These are phyloP conservation scores for Neoarius graeffei DNA, from an alignment of 2,113 vertebrate species.

Conservation along the genomic window DNA sequence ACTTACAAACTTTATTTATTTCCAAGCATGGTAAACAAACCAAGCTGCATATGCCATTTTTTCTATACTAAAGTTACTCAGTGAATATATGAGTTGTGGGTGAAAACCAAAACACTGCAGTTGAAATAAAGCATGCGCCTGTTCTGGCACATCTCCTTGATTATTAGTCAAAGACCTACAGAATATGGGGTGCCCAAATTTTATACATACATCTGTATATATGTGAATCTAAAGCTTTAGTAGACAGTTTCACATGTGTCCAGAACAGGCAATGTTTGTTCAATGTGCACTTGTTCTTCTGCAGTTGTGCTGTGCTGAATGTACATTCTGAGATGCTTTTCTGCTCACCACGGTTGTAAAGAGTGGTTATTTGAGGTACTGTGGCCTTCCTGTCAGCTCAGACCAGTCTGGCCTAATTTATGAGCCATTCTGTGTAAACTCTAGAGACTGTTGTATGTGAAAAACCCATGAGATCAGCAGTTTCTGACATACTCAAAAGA, in stretches of 20 bases:
- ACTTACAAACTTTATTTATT: no score
- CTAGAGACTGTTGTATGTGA: not conserved
- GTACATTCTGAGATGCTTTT: not conserved
- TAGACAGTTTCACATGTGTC: not conserved
- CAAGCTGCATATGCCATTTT: no score
- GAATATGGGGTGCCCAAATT: not conserved
- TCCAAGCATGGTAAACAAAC: no score
- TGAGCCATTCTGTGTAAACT: not conserved
- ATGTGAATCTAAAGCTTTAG: not conserved
- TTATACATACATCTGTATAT: not conserved
- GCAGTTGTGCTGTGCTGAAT: not conserved
- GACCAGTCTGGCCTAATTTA: not conserved
- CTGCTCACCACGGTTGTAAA: not conserved
- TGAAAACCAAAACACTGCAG: no score
- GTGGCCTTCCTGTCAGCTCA: not conserved
- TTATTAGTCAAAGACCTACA: not conserved
- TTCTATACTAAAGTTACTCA: no score
- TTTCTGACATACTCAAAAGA: not conserved
- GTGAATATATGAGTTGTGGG: no score
- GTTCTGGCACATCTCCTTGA: no score
- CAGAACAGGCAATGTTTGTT: not conserved
- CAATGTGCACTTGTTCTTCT: not conserved
- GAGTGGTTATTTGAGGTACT: not conserved
- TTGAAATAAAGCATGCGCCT: no score
- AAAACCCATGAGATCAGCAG: not conserved